phyloP scores from a whole-genome alignment of 2,797 vertebrate species.

The Sebastes melanostomus region DNA sequence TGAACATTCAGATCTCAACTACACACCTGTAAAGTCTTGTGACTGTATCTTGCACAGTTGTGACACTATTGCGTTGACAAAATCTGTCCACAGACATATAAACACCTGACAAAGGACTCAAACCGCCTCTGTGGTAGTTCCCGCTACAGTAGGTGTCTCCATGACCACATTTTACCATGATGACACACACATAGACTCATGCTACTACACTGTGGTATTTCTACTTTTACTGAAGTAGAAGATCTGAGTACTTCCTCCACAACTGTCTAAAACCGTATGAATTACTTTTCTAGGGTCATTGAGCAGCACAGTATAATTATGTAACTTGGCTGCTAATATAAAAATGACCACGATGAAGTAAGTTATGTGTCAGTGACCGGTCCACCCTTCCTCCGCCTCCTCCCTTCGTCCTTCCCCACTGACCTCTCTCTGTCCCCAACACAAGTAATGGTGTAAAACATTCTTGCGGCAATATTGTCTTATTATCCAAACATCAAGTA shows the following conservation, averaged over 20 bases:
- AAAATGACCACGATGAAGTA: slow-evolving; percentile 38
- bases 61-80: background rate
- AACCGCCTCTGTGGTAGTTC: too few relatives aligned
- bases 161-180: background rate
- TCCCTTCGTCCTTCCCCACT: slow-evolving; percentile 45
- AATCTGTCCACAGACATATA: background rate
- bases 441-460: background rate
- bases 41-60: background rate
- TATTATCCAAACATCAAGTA: background rate
- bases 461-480: background rate
- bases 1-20: background rate
- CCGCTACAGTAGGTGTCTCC: too few relatives aligned
- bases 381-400: slow-evolving; percentile 62
- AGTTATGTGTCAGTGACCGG: slow-evolving; percentile 29
- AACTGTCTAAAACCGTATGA: background rate
- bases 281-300: background rate
- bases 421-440: slow-evolving; percentile 27
- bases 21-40: background rate
- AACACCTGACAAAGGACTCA: too few relatives aligned
- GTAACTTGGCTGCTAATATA: slow-evolving; percentile 27
- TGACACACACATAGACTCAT: background rate
- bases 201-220: background rate
- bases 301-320: background rate
- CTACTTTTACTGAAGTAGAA: background rate
- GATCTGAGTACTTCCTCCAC: background rate